Base-by-base conservation (phyloP, 2,888 invertebrate species). In the Beris morrisii region DNA sequence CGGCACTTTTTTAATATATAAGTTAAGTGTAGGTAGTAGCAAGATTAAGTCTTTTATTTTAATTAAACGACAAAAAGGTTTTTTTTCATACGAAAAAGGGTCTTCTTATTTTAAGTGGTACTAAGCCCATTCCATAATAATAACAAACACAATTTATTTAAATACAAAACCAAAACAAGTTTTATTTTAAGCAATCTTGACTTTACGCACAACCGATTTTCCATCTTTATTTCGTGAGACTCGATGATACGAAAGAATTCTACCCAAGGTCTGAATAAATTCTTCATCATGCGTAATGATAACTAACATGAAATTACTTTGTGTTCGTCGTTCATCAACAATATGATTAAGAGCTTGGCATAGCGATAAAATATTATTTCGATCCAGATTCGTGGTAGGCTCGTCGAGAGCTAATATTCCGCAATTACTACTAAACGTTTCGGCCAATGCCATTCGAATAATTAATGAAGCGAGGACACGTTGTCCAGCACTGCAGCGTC, bases 261-360 rank as follows among this genome's bases (percentile, higher is more conserved):
- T 86, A 0, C 90, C 90, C 53, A 97, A 81, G 5, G 88, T 86
- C 45, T 89, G 87, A 11, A 96, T 87, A 77, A 98, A 98, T 67
- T 93, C 91, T 78, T 92, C 91, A 81, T 99, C 99, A 77, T 99
- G 99, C 3, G 98, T 98, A 75, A 99, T 99, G 52, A 99, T 88
- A 43, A 99, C 86, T 71, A 98, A 84, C 85, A 98, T 97, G 75
- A 97, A 97, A 82, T 92, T 93, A 70, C 84, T 85, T 72, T 89
- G 86, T 4, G 78, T 75, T 74, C 86, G 84, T 66, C 89, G 83
- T 61, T 85, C 84, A 63, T 86, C 85, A 0, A 91, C 88, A 71
- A 92, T 86, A 65, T 87, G 85, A 52, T 87, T 86, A 3, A 93
- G 83, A 0, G 94, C 91, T 57, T 86, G 82, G 71, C 95, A 92